Evolutionary conservation across 2,113 vertebrate genomes (phyloP).

Genomic region (Hemibagrus wyckioides): DNA sequence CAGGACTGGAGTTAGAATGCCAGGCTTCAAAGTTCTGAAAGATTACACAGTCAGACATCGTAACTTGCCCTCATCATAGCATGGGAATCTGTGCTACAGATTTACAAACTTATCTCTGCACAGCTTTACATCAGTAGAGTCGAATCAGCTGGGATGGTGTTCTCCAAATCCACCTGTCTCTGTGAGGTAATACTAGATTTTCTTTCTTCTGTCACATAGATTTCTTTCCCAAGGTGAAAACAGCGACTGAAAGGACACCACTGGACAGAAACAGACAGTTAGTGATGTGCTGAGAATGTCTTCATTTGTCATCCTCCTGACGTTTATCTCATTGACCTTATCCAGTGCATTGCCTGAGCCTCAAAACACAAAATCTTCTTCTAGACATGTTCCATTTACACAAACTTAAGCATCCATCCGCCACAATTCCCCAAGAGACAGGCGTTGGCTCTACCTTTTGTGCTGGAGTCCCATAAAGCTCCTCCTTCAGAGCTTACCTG

Average conservation of each 20-base stretch:
- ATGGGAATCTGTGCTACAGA: conserved; percentile 4
- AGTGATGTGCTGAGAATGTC: conserved; percentile 18
- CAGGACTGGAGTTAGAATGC: not conserved
- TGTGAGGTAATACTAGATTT: conserved; percentile 9
- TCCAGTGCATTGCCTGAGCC: not conserved
- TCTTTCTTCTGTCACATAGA: conserved; percentile 7
- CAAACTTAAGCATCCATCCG: not conserved
- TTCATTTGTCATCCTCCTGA: conserved; percentile 2
- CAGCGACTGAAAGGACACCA: not conserved
- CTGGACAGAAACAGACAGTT: not conserved
- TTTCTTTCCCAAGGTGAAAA: conserved; percentile 33
- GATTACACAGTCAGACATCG: not conserved
- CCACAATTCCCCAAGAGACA: not conserved
- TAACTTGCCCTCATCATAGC: conserved; percentile 4
- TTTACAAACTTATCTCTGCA: conserved; percentile 17
- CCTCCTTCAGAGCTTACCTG: not conserved
- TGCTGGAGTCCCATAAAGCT: not conserved
- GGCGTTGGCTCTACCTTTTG: not conserved
- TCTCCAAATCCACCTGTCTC: conserved; percentile 17
- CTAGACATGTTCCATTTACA: not conserved
- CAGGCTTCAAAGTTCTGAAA: conserved; percentile 14
- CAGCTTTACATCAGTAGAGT: conserved; percentile 12
- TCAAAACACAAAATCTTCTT: not conserved
- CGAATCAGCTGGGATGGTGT: conserved; percentile 12
- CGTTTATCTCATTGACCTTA: not conserved